phyloP scores from a whole-genome alignment of 2,113 vertebrate species.

The Crotalus tigris region DNA sequence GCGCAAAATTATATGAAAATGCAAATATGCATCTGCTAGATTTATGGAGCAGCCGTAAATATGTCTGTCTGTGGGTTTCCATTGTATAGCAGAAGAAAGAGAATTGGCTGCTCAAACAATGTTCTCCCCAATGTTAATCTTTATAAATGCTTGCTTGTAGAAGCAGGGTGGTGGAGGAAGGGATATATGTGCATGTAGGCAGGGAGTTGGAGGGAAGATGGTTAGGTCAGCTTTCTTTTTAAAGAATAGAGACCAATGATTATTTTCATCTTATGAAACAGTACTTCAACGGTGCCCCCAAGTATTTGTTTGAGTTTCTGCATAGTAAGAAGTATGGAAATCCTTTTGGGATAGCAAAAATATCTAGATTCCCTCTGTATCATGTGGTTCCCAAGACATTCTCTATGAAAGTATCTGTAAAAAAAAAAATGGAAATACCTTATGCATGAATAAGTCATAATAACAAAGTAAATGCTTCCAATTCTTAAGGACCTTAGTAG shows the following conservation, averaged over 20 bases:
- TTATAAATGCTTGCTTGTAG: background rate
- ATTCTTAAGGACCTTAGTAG: background rate
- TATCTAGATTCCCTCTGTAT: background rate
- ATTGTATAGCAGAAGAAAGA: background rate
- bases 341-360: background rate
- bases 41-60: slow-evolving; percentile 11
- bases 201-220: background rate
- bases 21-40: slow-evolving; percentile 33
- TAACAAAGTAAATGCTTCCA: background rate
- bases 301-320: background rate
- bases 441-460: background rate
- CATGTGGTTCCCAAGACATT: too few relatives aligned
- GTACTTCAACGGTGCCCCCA: background rate
- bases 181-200: background rate
- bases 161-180: background rate
- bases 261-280: background rate
- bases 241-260: background rate
- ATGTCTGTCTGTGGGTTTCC: slow-evolving; percentile 57
- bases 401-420: background rate
- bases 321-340: background rate
- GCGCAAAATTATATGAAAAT: background rate
- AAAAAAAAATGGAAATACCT: background rate
- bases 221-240: background rate
- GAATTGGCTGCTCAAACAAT: background rate
- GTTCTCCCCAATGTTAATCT: background rate